Conservation (phyloP, 2,888 invertebrate genomes). For the Cryptus viduatorius region DNA sequence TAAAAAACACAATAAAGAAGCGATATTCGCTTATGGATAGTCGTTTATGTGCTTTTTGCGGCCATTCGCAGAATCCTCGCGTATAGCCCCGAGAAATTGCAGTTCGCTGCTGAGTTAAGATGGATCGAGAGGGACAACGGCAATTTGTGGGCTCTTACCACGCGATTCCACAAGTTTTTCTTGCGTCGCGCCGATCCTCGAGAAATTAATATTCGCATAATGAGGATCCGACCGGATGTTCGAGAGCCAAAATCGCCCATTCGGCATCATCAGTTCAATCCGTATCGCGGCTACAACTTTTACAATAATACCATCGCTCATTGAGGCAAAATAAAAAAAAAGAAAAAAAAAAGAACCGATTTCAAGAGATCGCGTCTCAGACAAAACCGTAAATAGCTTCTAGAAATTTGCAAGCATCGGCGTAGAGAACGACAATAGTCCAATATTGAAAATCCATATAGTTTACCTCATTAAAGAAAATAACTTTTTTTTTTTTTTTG, state of each 20-base stretch:
- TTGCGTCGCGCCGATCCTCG: constrained; percentile 88
- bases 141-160: constrained; percentile 90
- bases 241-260: constrained; percentile 48
- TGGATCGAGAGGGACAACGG: constrained; percentile 90
- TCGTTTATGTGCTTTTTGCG: constrained; percentile 44
- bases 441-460: not conserved
- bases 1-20: not conserved
- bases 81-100: constrained; percentile 90
- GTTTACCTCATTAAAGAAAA: not conserved
- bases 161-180: constrained; percentile 93
- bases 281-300: constrained; percentile 63
- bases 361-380: not conserved
- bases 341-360: not conserved
- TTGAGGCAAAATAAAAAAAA: constrained; percentile 26
- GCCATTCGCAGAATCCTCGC: constrained; percentile 88
- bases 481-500: not conserved
- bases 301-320: constrained; percentile 75
- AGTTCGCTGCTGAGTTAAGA: constrained; percentile 92
- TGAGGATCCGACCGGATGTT: constrained; percentile 86
- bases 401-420: not conserved
- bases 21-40: constrained; percentile 4
- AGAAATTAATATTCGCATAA: constrained; percentile 91
- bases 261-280: constrained; percentile 48
- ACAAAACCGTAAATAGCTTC: constrained; percentile 2
- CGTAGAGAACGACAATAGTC: not conserved